phyloP scores from a whole-genome alignment of 2,113 vertebrate species.

The Nerophis ophidion region DNA sequence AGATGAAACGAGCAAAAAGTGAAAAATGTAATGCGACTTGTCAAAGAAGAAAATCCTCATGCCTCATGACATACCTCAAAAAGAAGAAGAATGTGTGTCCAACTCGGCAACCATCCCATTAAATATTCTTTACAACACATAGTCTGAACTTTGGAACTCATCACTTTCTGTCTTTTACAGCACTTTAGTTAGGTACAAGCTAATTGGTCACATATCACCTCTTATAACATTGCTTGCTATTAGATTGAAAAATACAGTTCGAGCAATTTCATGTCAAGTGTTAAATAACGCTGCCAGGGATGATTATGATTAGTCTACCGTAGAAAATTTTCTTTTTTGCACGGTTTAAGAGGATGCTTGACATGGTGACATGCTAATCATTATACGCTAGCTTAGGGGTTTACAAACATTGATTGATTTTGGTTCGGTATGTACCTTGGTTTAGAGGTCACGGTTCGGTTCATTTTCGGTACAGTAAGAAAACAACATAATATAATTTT shows the following conservation, averaged over 20 bases:
- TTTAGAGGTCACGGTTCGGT: too few species aligned
- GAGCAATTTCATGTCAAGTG: background rate
- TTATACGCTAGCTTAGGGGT: too few species aligned
- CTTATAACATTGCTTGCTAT: too few species aligned
- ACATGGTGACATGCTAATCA: background rate
- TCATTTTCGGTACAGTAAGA: too few species aligned
- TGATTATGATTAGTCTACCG: background rate
- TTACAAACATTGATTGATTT: too few species aligned
- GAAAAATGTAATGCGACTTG: constrained; percentile 9
- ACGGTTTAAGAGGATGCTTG: background rate
- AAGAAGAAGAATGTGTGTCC: background rate
- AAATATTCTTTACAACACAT: constrained; percentile 3
- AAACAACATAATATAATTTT: too few species aligned
- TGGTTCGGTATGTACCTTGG: too few species aligned
- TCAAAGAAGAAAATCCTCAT: constrained; percentile 1
- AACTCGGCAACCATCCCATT: background rate
- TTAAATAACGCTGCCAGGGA: background rate
- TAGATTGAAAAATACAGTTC: too few species aligned
- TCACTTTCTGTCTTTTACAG: background rate
- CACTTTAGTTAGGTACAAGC: background rate
- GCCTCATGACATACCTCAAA: background rate
- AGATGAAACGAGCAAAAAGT: background rate
- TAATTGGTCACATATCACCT: background rate
- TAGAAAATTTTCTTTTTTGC: background rate
- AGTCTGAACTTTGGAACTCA: background rate